Evolutionary conservation across 2,113 vertebrate species (phyloP).

Genomic region (Percopsis transmontana): DNA sequence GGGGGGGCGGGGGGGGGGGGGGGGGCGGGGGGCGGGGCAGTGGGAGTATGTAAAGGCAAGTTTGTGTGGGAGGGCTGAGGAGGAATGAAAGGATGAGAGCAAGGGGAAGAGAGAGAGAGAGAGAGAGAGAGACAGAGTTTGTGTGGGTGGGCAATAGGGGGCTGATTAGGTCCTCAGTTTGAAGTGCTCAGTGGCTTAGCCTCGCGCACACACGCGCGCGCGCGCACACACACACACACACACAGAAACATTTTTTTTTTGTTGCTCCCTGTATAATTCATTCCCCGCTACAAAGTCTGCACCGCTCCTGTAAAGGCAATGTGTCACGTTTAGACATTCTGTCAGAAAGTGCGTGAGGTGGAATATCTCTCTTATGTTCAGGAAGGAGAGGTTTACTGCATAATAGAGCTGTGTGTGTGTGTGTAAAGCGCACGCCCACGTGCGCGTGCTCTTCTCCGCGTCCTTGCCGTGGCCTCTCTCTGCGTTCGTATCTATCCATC

Average conservation of each 20-base stretch:
- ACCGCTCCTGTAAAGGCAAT: constrained; percentile 56
- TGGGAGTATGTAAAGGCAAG: constrained; percentile 25
- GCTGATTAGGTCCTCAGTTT: constrained; percentile 74
- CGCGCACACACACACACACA: constrained; percentile 22
- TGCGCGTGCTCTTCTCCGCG: not conserved
- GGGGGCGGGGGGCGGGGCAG: constrained; percentile 3
- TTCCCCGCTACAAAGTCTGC: constrained; percentile 56
- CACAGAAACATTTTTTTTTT: not conserved
- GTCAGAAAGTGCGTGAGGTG: constrained; percentile 69
- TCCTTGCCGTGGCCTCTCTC: not conserved
- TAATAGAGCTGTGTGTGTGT: constrained; percentile 33
- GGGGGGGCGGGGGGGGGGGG: not conserved
- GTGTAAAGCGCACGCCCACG: not conserved
- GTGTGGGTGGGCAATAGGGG: constrained; percentile 68
- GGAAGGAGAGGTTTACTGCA: constrained; percentile 44
- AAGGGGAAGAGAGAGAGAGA: constrained; percentile 30
- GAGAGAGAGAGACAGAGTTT: constrained; percentile 22
- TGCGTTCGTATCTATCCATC: not conserved
- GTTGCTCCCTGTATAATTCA: constrained; percentile 48
- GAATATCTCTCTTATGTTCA: constrained; percentile 65
- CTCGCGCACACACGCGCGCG: constrained; percentile 25
- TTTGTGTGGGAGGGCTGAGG: constrained; percentile 30
- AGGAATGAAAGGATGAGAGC: no score
- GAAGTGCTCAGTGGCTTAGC: constrained; percentile 61
- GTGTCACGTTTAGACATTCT: constrained; percentile 62